phyloP scores from a whole-genome alignment of 2,888 invertebrate species.

The Drosophila anomelani region DNA sequence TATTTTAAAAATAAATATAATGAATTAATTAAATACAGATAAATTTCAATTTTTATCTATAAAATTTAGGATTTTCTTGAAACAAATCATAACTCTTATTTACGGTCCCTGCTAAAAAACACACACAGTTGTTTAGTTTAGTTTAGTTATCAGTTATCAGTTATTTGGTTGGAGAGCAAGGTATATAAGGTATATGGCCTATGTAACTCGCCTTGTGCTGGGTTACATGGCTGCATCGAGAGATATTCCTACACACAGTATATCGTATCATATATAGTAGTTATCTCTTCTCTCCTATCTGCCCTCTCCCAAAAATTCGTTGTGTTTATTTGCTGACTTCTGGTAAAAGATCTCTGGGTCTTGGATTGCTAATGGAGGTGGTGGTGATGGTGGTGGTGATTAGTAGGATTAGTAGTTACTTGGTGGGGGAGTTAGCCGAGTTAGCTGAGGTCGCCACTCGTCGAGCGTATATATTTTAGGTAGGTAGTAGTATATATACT shows the following conservation, averaged over 20 bases:
- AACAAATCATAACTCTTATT: background rate
- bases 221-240: slow-evolving; percentile 29
- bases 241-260: slow-evolving; percentile 10
- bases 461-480: slow-evolving; percentile 29
- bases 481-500: slow-evolving; percentile 18
- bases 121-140: slow-evolving; percentile 4
- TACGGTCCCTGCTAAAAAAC: slow-evolving; percentile 9
- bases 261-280: slow-evolving; percentile 13
- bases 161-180: slow-evolving; percentile 10
- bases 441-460: slow-evolving; percentile 19
- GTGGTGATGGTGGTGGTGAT: background rate
- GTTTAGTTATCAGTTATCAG: slow-evolving; percentile 10
- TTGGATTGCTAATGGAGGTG: background rate
- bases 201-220: slow-evolving; percentile 32
- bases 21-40: background rate
- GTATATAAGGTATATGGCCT: slow-evolving; percentile 14
- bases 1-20: background rate
- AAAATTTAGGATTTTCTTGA: background rate
- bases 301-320: slow-evolving; percentile 40
- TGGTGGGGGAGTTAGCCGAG: slow-evolving; percentile 30
- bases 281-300: background rate
- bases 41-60: background rate
- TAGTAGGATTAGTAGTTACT: slow-evolving; percentile 10
- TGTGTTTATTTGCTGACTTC: slow-evolving; percentile 29
- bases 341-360: slow-evolving; percentile 26